Conservation (phyloP, 1,140 invertebrate genomes). For the Zaprionus vittiger region DNA sequence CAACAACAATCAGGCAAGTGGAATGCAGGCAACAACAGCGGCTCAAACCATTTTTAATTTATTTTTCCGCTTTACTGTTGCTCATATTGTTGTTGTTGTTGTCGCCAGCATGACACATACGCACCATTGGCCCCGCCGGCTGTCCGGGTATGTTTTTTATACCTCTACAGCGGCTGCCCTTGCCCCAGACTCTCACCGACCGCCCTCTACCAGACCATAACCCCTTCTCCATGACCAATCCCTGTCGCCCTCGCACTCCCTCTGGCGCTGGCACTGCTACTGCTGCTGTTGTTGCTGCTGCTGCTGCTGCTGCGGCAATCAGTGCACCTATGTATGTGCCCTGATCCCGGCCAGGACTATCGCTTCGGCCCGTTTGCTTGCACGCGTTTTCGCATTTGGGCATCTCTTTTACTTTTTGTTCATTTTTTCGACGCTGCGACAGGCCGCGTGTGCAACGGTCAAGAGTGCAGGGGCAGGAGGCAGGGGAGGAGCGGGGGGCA, state of each 20-base stretch:
- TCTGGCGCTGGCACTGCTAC: not conserved
- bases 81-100: constrained; percentile 23
- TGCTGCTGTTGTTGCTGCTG: constrained; percentile 13
- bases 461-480: not conserved
- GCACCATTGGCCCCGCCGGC: constrained; percentile 52
- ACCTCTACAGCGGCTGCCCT: not conserved
- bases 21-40: constrained; percentile 9
- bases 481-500: constrained; percentile 26
- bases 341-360: constrained; percentile 62
- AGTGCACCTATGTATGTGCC: constrained; percentile 72
- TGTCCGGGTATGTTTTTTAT: constrained; percentile 31
- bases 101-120: constrained; percentile 46
- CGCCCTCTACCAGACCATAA: not conserved
- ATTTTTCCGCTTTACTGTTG: constrained; percentile 55
- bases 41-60: constrained; percentile 53
- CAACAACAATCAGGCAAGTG: constrained; percentile 40
- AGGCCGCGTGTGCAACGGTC: not conserved
- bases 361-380: constrained; percentile 77
- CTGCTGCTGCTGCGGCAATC: constrained; percentile 48
- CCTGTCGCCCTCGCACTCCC: constrained; percentile 2
- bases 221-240: not conserved
- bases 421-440: constrained; percentile 62
- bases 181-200: not conserved
- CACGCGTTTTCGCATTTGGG: constrained; percentile 76
- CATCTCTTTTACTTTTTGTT: constrained; percentile 82